These are phyloP conservation scores for Megaceryle alcyon DNA, from an alignment of 2,797 vertebrate genomes.

Conservation along the genomic window DNA sequence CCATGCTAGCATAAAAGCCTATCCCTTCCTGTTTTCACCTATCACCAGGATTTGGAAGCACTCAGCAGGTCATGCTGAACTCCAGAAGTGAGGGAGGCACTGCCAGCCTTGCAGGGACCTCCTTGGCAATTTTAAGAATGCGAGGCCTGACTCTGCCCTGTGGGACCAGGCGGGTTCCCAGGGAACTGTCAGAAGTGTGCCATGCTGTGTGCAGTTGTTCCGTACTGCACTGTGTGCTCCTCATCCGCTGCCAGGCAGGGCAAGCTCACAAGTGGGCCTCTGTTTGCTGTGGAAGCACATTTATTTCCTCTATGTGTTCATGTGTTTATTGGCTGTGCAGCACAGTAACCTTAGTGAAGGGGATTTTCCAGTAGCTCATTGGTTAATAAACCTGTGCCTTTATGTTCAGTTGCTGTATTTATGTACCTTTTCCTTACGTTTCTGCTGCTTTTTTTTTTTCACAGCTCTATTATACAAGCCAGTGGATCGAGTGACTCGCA, in stretches of 20 bases:
- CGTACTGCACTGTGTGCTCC: not conserved
- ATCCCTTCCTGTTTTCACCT: not conserved
- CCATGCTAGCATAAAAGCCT: not conserved
- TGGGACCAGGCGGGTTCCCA: not conserved
- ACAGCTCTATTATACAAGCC: slow-evolving; percentile 95
- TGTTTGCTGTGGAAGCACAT: not conserved
- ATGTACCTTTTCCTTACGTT: not conserved
- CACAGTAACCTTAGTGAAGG: not conserved
- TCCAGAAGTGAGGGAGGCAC: not conserved
- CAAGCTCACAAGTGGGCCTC: not conserved
- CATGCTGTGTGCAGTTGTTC: not conserved
- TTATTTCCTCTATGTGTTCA: not conserved
- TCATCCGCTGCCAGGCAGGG: not conserved
- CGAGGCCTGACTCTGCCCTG: not conserved
- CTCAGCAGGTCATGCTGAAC: not conserved
- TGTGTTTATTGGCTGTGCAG: not conserved
- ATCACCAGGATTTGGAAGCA: not conserved
- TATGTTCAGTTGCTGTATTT: not conserved
- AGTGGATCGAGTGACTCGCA: slow-evolving; percentile 96
- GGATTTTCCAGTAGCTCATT: not conserved
- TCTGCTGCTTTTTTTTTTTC: slow-evolving; percentile 13
- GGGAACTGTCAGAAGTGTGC: not conserved
- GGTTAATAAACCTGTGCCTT: not conserved
- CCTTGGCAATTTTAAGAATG: not conserved
- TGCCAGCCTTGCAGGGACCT: not conserved